Conservation (phyloP, 1,140 invertebrate species). For the Marisa cornuarietis region DNA sequence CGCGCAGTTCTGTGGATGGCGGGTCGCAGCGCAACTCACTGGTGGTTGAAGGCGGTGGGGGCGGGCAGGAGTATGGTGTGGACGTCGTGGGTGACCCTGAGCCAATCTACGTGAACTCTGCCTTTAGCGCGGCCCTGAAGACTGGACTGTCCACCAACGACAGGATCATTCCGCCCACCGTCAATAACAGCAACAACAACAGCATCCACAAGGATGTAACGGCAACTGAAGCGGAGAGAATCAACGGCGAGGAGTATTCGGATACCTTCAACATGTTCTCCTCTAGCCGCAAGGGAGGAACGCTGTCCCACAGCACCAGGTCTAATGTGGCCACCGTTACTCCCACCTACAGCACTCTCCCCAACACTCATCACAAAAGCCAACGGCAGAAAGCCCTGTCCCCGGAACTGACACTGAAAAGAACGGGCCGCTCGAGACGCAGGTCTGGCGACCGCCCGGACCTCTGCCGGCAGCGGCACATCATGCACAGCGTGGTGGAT, state of each 20-base stretch:
- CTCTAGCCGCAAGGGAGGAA: background rate
- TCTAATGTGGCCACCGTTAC: background rate
- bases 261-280: too few species aligned
- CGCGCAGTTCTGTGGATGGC: constrained; percentile 32
- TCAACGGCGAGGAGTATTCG: too few species aligned
- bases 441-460: constrained; percentile 44
- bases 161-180: constrained; percentile 18
- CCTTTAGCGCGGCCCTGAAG: constrained; percentile 13
- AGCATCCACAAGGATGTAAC: background rate
- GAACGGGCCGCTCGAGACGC: constrained; percentile 32
- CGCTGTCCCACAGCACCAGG: constrained; percentile 28
- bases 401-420: constrained; percentile 42
- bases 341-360: constrained; percentile 25
- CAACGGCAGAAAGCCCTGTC: constrained; percentile 38
- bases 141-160: constrained; percentile 23
- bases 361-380: background rate
- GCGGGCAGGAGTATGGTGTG: background rate
- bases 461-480: constrained; percentile 46
- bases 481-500: constrained; percentile 52
- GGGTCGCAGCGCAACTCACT: constrained; percentile 40
- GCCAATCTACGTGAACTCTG: constrained; percentile 24
- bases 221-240: background rate
- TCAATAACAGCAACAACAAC: constrained; percentile 23
- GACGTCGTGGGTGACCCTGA: constrained; percentile 14
- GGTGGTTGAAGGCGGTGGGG: constrained; percentile 27